A percentile compares a stretch with the other conserved stretches of the same genome.
Conservation (phyloP, 2,113 vertebrate species). For the Camelus bactrianus region DNA sequence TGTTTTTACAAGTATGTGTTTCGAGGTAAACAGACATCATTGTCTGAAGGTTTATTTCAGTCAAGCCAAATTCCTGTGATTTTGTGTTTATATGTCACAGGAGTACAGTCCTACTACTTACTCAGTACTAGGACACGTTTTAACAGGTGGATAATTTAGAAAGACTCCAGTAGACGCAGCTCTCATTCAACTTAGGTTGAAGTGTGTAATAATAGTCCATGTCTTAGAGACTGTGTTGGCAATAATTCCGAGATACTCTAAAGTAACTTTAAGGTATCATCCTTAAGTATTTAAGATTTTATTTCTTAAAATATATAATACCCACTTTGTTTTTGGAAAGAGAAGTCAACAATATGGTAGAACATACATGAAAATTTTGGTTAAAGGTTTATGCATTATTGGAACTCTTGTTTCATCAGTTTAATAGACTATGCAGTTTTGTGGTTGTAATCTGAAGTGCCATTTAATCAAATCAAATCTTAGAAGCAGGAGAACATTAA, state of each 20-base stretch:
- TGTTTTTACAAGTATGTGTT: constrained; percentile 51
- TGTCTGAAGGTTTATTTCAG: constrained; percentile 15
- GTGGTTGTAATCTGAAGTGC: constrained; percentile 53
- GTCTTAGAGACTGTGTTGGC: background rate
- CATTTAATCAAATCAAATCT: constrained; percentile 54
- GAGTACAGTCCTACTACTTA: background rate
- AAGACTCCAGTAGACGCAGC: background rate
- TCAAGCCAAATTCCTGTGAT: background rate
- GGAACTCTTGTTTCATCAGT: background rate
- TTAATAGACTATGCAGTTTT: background rate
- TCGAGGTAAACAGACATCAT: background rate
- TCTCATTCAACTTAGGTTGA: background rate
- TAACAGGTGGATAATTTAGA: background rate
- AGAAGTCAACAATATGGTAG: background rate
- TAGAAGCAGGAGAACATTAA: constrained; percentile 59
- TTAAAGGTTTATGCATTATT: constrained; percentile 37
- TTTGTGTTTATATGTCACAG: background rate
- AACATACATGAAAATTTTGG: constrained; percentile 38
- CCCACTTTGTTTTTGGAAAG: background rate
- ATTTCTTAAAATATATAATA: background rate
- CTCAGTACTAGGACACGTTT: background rate
- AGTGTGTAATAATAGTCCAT: background rate
- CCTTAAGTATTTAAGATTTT: background rate
- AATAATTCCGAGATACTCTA: background rate
- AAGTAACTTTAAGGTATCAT: background rate